These are phyloP conservation scores for Sinohyriopsis cumingii DNA, from an alignment of 2,888 invertebrate species.

Conservation along the genomic window DNA sequence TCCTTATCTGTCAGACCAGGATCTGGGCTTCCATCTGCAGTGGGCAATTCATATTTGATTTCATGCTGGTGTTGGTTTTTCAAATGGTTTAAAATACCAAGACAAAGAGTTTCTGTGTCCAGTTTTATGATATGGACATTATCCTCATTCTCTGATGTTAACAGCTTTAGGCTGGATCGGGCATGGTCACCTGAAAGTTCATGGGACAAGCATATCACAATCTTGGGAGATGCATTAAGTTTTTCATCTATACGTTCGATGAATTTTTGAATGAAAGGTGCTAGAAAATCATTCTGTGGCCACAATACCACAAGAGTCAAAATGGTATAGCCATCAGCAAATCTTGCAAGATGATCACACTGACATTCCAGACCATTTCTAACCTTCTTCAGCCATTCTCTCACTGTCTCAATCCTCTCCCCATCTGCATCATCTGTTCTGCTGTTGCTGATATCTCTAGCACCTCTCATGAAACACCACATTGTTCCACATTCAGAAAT, in stretches of 20 bases:
- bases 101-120: conserved; percentile 10
- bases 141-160: conserved; percentile 4
- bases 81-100: conserved; percentile 4
- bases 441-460: conserved; percentile 24
- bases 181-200: conserved; percentile 5
- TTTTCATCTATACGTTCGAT: conserved; percentile 11
- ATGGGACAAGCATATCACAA: conserved; percentile 5
- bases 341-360: conserved; percentile 15
- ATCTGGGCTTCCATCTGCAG: conserved; percentile 5
- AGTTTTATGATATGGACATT: conserved; percentile 8
- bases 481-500: conserved; percentile 22
- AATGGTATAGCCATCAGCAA: conserved; percentile 29
- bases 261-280: conserved; percentile 9
- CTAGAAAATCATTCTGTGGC: conserved; percentile 14
- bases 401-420: neutral
- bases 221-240: conserved; percentile 11
- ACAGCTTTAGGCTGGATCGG: neutral
- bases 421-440: neutral
- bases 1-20: conserved; percentile 19
- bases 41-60: conserved; percentile 19
- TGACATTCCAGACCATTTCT: conserved; percentile 14
- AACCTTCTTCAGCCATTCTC: conserved; percentile 16
- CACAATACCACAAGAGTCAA: conserved; percentile 27
- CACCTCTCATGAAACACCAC: conserved; percentile 38
- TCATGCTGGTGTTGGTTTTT: neutral